These are phyloP conservation scores for Aramus guarauna DNA, from an alignment of 2,113 vertebrate species.

Conservation along the genomic window DNA sequence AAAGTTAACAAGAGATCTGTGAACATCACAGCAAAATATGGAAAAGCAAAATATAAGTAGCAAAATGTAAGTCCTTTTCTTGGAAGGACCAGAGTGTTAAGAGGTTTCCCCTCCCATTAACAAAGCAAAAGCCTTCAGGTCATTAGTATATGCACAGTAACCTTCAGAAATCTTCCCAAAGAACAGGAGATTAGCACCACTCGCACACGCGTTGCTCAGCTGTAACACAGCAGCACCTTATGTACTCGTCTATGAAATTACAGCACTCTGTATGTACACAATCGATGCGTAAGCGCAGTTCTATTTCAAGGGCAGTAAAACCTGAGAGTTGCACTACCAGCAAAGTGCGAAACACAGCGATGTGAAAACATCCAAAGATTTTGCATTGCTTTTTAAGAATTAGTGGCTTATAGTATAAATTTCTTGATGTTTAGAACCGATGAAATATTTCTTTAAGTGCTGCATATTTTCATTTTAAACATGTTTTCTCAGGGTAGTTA, in stretches of 20 bases:
- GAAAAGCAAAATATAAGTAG: conserved; percentile 7
- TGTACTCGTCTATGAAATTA: conserved; percentile 15
- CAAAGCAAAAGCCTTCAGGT: neutral
- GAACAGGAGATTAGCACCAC: neutral
- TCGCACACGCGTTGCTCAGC: neutral
- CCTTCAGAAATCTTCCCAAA: conserved; percentile 39
- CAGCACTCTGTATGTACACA: neutral
- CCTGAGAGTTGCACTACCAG: neutral
- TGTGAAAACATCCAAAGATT: conserved; percentile 23
- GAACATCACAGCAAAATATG: neutral
- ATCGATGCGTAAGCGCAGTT: neutral
- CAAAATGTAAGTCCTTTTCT: conserved; percentile 23
- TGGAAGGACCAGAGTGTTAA: neutral
- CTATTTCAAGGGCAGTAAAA: conserved; percentile 41
- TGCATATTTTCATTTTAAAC: conserved; percentile 3
- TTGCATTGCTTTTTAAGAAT: neutral
- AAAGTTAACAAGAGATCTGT: neutral
- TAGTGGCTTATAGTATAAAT: conserved; percentile 26
- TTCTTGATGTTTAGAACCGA: conserved; percentile 33
- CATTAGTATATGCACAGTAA: conserved; percentile 1
- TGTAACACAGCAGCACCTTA: conserved; percentile 27
- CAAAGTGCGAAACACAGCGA: neutral
- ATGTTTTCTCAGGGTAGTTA: neutral
- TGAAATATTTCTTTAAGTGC: conserved; percentile 40
- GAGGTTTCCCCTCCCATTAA: neutral